Evolutionary conservation across 2,113 vertebrate species (phyloP).

Genomic region (Antigone vipio): DNA sequence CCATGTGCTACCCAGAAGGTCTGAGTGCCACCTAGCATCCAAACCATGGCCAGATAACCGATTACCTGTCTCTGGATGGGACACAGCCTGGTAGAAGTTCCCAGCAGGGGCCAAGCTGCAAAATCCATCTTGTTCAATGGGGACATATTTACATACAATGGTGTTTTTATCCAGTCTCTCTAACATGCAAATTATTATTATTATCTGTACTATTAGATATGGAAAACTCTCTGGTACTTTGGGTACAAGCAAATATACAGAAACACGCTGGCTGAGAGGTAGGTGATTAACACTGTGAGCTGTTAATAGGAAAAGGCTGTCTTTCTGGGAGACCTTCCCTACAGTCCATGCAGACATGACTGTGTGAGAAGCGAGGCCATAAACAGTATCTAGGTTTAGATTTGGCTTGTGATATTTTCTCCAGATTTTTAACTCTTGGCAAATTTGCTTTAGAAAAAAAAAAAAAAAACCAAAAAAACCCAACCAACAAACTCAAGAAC

Average conservation of each 20-base stretch:
- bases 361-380: background rate
- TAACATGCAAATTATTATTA: constrained; percentile 17
- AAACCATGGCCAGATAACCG: background rate
- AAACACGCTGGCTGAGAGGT: background rate
- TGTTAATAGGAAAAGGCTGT: background rate
- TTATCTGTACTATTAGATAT: background rate
- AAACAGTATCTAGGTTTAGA: background rate
- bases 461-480: background rate
- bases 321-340: background rate
- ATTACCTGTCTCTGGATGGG: background rate
- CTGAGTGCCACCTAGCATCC: background rate
- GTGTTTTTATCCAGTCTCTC: background rate
- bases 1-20: background rate
- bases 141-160: background rate
- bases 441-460: background rate
- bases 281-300: background rate
- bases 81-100: background rate
- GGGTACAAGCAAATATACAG: background rate
- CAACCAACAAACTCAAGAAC: background rate
- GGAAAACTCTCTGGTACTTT: background rate
- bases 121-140: background rate
- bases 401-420: background rate
- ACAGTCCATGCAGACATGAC: rapidly evolving
- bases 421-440: background rate
- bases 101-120: background rate